Conservation (phyloP, 2,113 vertebrate genomes). For the Vulpes ferrilata region DNA sequence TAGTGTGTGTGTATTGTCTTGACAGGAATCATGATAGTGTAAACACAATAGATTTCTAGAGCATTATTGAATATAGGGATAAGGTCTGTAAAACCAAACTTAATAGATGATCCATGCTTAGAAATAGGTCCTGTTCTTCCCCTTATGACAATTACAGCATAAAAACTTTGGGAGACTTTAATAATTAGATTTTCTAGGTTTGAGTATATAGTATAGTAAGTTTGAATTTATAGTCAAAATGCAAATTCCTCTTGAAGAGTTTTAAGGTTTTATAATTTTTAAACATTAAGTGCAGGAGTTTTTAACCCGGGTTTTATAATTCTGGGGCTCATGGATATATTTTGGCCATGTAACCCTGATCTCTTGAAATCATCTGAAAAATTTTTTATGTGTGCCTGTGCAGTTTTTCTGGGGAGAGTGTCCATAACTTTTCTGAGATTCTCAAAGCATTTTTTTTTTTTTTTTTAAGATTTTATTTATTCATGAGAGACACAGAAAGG, state of each 20-base stretch:
- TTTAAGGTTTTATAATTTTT: constrained; percentile 49
- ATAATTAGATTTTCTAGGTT: constrained; percentile 28
- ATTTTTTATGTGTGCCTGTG: neutral
- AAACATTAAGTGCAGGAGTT: neutral
- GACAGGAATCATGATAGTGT: neutral
- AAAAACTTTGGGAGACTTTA: constrained; percentile 11
- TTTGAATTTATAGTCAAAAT: neutral
- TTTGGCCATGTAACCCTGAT: constrained; percentile 25
- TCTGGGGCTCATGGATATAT: constrained; percentile 11
- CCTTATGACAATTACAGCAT: neutral
- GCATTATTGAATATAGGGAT: neutral
- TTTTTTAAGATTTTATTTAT: no score
- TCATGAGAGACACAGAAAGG: no score
- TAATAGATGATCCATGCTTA: constrained; percentile 22
- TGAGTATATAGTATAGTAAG: neutral
- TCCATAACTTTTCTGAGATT: constrained; percentile 14
- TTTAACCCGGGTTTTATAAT: neutral
- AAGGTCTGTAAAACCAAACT: constrained; percentile 21
- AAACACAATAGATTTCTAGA: neutral
- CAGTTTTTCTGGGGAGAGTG: neutral
- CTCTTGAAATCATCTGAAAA: constrained; percentile 49
- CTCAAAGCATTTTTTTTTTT: neutral
- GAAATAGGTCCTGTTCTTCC: neutral
- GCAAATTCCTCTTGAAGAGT: neutral
- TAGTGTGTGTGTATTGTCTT: constrained; percentile 8